Evolutionary conservation across 2,113 vertebrate species (phyloP).

Genomic region (Eclectus roratus): DNA sequence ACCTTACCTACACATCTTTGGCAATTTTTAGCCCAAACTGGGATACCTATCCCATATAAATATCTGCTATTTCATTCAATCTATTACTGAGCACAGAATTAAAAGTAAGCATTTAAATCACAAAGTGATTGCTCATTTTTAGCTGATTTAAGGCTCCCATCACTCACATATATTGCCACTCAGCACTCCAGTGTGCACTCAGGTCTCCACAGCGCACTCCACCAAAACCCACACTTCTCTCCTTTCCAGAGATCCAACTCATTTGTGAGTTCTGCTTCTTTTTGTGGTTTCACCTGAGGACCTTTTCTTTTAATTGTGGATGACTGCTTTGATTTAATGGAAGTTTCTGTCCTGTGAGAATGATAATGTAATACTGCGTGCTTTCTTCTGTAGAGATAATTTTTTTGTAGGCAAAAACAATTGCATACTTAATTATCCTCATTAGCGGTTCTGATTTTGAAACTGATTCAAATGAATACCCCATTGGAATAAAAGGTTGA

Average conservation of each 20-base stretch:
- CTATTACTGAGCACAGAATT: not conserved
- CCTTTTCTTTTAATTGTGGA: slow-evolving; percentile 29
- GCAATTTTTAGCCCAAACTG: not conserved
- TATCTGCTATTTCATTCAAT: not conserved
- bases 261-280: not conserved
- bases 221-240: not conserved
- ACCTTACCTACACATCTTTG: not conserved
- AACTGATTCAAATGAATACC: not conserved
- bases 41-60: not conserved
- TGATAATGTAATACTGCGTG: not conserved
- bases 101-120: not conserved
- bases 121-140: not conserved
- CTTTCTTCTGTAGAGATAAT: not conserved
- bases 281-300: slow-evolving; percentile 8
- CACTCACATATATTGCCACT: not conserved
- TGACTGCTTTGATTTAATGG: slow-evolving; percentile 52
- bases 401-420: slow-evolving; percentile 53
- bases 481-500: slow-evolving; percentile 44
- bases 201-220: not conserved
- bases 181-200: not conserved
- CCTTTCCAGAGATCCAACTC: not conserved
- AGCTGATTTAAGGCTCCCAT: not conserved
- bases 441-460: slow-evolving; percentile 60
- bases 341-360: slow-evolving; percentile 22
- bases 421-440: slow-evolving; percentile 62